Base-by-base conservation (phyloP, 2,888 invertebrate genomes). In the Caenorhabditis sp. region DNA sequence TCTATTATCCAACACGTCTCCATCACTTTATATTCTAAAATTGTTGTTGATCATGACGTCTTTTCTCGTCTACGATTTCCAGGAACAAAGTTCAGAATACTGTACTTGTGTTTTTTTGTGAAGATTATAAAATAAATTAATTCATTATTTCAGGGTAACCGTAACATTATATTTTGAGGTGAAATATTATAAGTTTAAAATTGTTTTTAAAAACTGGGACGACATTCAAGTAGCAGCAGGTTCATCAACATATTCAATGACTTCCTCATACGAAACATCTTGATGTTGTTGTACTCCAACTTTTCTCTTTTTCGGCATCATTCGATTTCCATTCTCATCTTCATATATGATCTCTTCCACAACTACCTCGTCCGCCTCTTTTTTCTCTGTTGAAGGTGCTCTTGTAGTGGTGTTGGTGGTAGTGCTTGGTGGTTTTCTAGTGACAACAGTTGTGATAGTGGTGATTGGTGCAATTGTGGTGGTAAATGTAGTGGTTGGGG, bases 161-260 rank as follows among this genome's bases (percentile, higher is more conserved):
- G 43, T 43, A 43, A 43, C 43, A 17, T 10, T 17, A 43, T 43
- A 43, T 43, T 43, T 43, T 43, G 43, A 43, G 43, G 43, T 43
- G 3, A 10, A 3, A 43, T 17, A 17, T 43, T 17, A 43, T 43
- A 17, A 10, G 14, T 43, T 2, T n/a, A n/a, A n/a, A n/a, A n/a
- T n/a, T n/a, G n/a, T n/a, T n/a, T n/a, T n/a, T n/a, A n/a, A n/a
- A n/a, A 7, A 10, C 17, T 43, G 17, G 5, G 12, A 17, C 17
- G 2, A 3, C 14, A 10, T 5, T 17, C 12, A 43, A 43, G 7
- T 43, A 43, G 43, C 3, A 17, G 56, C 57, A 8, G 71, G 67
- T 26, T 73, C 70, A 54, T 76, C 76, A n/a, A 76, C 76, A 54
- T 76, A 76, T 49, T 76, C 76, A 25, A 76, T 69, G 1, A 76